A percentile compares a stretch with the other conserved stretches of the same genome.
phyloP scores from a whole-genome alignment of 2,113 vertebrate genomes.

The Passer montanus region DNA sequence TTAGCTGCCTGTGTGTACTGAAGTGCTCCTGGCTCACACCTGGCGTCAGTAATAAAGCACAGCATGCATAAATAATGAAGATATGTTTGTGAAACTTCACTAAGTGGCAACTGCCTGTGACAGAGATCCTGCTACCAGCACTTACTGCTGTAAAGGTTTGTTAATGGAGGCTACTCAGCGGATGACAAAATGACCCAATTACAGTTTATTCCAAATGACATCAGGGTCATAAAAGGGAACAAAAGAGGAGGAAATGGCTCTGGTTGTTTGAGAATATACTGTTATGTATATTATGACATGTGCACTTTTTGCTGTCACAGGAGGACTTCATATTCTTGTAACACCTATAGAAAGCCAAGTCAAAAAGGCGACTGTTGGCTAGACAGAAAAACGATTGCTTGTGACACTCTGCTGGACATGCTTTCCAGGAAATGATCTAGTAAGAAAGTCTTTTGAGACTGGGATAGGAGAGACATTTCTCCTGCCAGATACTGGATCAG shows the following conservation, averaged over 20 bases:
- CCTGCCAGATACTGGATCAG: not conserved
- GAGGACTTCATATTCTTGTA: not conserved
- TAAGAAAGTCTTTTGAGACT: not conserved
- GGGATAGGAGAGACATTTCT: not conserved
- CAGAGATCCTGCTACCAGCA: constrained; percentile 45
- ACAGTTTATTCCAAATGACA: constrained; percentile 55
- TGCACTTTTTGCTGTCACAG: not conserved
- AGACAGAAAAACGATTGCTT: not conserved
- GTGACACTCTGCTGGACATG: not conserved
- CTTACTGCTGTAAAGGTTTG: constrained; percentile 23
- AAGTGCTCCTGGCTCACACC: constrained; percentile 63
- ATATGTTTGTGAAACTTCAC: constrained; percentile 68
- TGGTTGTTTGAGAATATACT: not conserved
- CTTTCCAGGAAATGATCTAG: not conserved
- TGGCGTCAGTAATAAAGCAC: constrained; percentile 59
- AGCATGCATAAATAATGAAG: constrained; percentile 73
- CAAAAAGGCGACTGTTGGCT: not conserved
- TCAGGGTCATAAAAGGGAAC: constrained; percentile 46
- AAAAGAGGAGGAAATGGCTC: constrained; percentile 54
- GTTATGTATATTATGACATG: not conserved
- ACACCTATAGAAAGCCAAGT: not conserved
- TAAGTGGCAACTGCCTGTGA: constrained; percentile 73
- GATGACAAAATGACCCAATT: constrained; percentile 58
- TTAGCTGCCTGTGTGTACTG: constrained; percentile 36
- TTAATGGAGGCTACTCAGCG: constrained; percentile 31